Evolutionary conservation across 2,888 invertebrate species (phyloP), one percentile per base, ranked within the genome.

Genomic region (Philaethria dido): DNA sequence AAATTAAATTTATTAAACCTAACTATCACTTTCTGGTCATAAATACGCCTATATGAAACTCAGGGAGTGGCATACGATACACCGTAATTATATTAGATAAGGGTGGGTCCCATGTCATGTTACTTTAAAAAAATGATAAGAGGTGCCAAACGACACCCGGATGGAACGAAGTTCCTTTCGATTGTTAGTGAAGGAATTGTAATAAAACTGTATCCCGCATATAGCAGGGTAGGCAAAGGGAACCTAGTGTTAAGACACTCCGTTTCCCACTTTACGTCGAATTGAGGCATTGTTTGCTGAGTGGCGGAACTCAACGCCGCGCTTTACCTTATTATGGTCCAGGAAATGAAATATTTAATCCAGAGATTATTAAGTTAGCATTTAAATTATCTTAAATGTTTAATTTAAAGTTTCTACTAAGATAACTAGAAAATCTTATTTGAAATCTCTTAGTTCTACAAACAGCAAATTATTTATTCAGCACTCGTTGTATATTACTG

Each of bases 81-180:
- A 25, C 25, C 4, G 25, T 8, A 50, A 50, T 48, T 50, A 50
- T n/a, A n/a, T 50, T 50, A 50, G 25, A n/a, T n/a, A n/a, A 50
- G 48, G 48, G 48, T n/a, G 22, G 22, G 25, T n/a, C 25, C 14
- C 22, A 6, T 50, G 6, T 50, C 25, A 14, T 50, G 48, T 50
- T 50, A 25, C 48, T 50, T 25, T n/a, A n/a, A n/a, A n/a, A n/a
- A n/a, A n/a, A n/a, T n/a, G n/a, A n/a, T n/a, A n/a, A n/a, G n/a
- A n/a, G n/a, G n/a, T n/a, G n/a, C n/a, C n/a, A n/a, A n/a, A n/a
- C n/a, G n/a, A n/a, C n/a, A n/a, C n/a, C n/a, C n/a, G n/a, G n/a
- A n/a, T n/a, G n/a, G n/a, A n/a, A n/a, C n/a, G n/a, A n/a, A n/a
- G n/a, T n/a, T n/a, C n/a, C n/a, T n/a, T n/a, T n/a, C n/a, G n/a